Evolutionary conservation across 2,797 vertebrate species (phyloP).

Genomic region (Muraenolepis orangiensis): DNA sequence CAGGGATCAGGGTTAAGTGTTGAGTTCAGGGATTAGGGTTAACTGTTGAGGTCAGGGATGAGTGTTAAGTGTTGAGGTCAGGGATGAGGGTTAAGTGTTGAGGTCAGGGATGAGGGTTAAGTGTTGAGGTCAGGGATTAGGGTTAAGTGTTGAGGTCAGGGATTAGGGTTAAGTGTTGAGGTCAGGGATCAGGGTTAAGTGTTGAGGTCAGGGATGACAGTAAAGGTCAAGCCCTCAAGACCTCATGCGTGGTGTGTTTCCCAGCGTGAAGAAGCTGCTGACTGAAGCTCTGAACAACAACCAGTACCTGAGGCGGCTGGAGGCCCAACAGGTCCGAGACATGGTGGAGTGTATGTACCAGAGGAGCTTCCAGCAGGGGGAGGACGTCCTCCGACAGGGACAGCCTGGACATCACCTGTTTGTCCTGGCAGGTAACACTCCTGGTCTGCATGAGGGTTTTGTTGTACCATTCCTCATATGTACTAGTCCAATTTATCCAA

Average conservation of each 20-base stretch:
- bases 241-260: not conserved
- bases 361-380: constrained; percentile 83
- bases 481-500: not conserved
- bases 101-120: not conserved
- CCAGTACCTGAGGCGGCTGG: constrained; percentile 88
- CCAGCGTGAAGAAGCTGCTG: constrained; percentile 88
- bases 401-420: constrained; percentile 89
- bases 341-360: constrained; percentile 97
- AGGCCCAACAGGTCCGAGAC: constrained; percentile 86
- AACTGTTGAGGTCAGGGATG: too few species aligned
- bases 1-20: too few species aligned
- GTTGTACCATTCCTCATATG: not conserved
- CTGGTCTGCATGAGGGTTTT: not conserved
- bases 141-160: not conserved
- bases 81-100: not conserved
- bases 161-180: not conserved
- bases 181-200: not conserved
- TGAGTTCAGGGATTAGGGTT: not conserved
- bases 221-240: not conserved
- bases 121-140: not conserved
- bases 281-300: constrained; percentile 87
- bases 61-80: not conserved
- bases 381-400: constrained; percentile 85
- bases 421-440: constrained; percentile 82
- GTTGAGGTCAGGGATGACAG: not conserved